Evolutionary conservation across 2,797 vertebrate species (phyloP).

Genomic region (Pagetopsis macropterus): DNA sequence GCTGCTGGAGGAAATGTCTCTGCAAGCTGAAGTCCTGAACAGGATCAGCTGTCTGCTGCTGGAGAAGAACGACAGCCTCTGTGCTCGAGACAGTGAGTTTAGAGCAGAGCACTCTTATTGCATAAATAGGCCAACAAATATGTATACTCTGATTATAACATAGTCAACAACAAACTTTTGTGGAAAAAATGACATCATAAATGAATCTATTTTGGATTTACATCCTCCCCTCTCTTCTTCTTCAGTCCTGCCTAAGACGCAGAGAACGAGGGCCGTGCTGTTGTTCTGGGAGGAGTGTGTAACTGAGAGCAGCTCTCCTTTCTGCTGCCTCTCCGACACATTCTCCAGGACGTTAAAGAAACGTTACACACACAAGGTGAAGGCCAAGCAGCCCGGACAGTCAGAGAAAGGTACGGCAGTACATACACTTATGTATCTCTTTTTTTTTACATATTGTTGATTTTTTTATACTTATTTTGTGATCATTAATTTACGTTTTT

Average conservation of each 20-base stretch:
- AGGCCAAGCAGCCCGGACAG: slow-evolving; percentile 91
- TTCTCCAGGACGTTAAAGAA: slow-evolving; percentile 86
- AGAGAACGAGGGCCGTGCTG: slow-evolving; percentile 83
- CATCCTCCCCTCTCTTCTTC: not conserved
- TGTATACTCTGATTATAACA: too few species aligned
- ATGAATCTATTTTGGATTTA: not conserved
- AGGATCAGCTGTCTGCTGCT: slow-evolving; percentile 73
- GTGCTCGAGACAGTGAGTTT: slow-evolving; percentile 70
- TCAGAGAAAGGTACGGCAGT: slow-evolving; percentile 88
- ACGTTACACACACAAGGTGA: slow-evolving; percentile 85
- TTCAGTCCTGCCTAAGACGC: slow-evolving; percentile 86
- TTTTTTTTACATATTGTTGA: not conserved
- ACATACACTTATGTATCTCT: too few species aligned
- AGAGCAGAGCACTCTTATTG: too few species aligned
- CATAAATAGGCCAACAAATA: too few species aligned
- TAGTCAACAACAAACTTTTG: too few species aligned
- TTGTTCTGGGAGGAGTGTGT: slow-evolving; percentile 89
- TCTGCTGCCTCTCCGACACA: slow-evolving; percentile 82
- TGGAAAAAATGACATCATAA: too few species aligned
- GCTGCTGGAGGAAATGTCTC: slow-evolving; percentile 77
- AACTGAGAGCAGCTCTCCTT: slow-evolving; percentile 65
- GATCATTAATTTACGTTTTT: not conserved
- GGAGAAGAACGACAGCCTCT: slow-evolving; percentile 69
- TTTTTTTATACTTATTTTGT: not conserved
- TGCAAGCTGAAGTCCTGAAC: slow-evolving; percentile 78